Evolutionary conservation across 2,113 vertebrate genomes (phyloP), one percentile per base, ranked within the genome.

Genomic region (Cervus canadensis): DNA sequence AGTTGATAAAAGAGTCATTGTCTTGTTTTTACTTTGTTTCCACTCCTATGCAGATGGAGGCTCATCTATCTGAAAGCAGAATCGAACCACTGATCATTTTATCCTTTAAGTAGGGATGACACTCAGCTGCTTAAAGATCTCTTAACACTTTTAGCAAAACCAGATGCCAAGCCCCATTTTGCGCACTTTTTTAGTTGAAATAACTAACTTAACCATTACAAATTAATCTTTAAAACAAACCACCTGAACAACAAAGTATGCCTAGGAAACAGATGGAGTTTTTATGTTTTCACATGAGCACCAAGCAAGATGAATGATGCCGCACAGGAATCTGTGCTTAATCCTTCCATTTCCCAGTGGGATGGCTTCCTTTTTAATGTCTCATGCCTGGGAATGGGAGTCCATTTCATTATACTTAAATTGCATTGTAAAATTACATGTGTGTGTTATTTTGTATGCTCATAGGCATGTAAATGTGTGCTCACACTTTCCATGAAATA

Each of bases 211-310:
- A 97, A 95, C 93, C 85, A 91, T 94, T 96, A 94, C 67, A 92
- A 96, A 96, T 97, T 97, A 93, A 97, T 96, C 93, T 95, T 97
- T 97, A 96, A 98, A 98, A 96, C 79, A 97, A 97, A 93, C 86
- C 89, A 94, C 60, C 67, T 97, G 96, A 97, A 89, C 87, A 87
- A 76, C 48, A 91, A 83, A 94, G 57, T 15, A 56, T 21, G 36
- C 59, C 9, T 43, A 1, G 19, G 33, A 3, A 84, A 59, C 84
- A 97, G 92, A 97, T 98, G 93, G 94, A 50, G 0, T 93, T 94
- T 76, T 95, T 54, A 86, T 54, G 87, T 96, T 89, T 98, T 97
- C 91, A 74, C 57, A 48, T 56, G 23, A 96, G 36, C 90, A n/a
- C 96, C 91, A 84, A 33, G 84, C 57, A 94, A 87, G 94, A 96